Base-by-base conservation (phyloP, 2,113 vertebrate species). In the Tyrannus savana region DNA sequence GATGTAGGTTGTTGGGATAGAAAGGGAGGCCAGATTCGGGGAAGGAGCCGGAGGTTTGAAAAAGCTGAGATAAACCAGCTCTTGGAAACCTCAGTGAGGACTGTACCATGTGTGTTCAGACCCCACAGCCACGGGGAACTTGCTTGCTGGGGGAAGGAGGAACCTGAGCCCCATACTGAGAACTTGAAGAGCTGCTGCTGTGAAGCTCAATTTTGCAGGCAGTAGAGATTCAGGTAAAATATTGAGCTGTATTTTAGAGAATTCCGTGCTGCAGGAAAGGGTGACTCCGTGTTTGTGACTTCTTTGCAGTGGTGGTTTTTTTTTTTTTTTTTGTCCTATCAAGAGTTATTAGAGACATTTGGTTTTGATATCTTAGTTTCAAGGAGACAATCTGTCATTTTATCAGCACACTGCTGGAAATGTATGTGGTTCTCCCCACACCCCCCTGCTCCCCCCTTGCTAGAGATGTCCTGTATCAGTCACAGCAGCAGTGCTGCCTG, bases 21-120 rank as follows among this genome's bases (percentile, higher is more conserved):
- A 60, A 66, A 9, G 14, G 44, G 19, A 73, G 49, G n/a, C 8
- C 28, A 63, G 19, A 37, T 3, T 42, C 2, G 8, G 56, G 22
- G 41, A 44, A 77, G 17, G 23, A 68, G 4, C 6, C 7, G 17
- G 39, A 23, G 35, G 30, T n/a, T 60, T 67, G 52, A 16, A 24
- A 80, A 52, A 60, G 37, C 1, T 13, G 46, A 58, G 37, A 10
- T 16, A 16, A 27, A 41, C 12, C 33, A 59, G 23, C 37, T 77
- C 37, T 58, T 75, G 75, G 55, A 41, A 92, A 22, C 24, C 10
- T 46, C 16, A 4, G 7, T 24, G 41, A 35, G 62, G 24, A 14
- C 9, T 41, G 19, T 17, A 16, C 18, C 46, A 8, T 5, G 1
- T 0, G 0, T 2, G 4, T 31, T 67, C 41, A 52, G 59, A 53